These are phyloP conservation scores for Synanthedon myopaeformis DNA, from an alignment of 2,888 invertebrate species.

Conservation along the genomic window DNA sequence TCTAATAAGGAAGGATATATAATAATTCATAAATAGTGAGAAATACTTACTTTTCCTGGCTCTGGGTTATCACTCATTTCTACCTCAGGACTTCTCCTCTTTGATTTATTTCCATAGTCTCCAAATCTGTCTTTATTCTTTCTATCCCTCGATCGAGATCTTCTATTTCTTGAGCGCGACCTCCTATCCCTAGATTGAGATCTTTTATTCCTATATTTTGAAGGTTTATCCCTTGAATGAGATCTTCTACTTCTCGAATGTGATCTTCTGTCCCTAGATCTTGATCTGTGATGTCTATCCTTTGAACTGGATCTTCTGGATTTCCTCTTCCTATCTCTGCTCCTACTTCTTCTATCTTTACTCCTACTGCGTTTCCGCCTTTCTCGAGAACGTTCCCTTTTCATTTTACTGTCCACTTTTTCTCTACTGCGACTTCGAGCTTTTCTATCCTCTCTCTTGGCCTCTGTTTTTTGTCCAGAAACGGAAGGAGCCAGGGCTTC, in stretches of 20 bases:
- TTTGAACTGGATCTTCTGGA: constrained; percentile 26
- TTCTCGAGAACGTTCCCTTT: constrained; percentile 33
- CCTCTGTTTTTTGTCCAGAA: constrained; percentile 18
- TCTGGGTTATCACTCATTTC: constrained; percentile 80
- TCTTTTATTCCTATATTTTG: constrained; percentile 16
- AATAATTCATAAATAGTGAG: too few relatives aligned
- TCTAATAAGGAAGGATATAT: not conserved
- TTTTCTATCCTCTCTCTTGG: constrained; percentile 22
- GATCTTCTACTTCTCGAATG: constrained; percentile 29
- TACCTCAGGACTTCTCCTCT: constrained; percentile 59
- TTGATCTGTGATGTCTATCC: constrained; percentile 16
- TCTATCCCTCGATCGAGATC: constrained; percentile 23
- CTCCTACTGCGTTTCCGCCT: constrained; percentile 17
- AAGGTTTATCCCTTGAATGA: constrained; percentile 23
- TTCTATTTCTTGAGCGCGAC: constrained; percentile 31
- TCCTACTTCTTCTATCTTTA: constrained; percentile 20
- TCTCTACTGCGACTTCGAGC: constrained; percentile 31
- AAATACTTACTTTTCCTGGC: constrained; percentile 72
- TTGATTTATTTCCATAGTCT: constrained; percentile 36
- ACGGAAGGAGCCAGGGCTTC: constrained; percentile 85
- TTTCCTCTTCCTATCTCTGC: constrained; percentile 24
- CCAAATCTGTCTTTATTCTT: constrained; percentile 30
- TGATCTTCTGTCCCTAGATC: constrained; percentile 23
- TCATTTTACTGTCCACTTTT: constrained; percentile 24
- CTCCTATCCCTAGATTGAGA: constrained; percentile 13